These are phyloP conservation scores for Linyphia triangularis DNA, from an alignment of 2,888 invertebrate species.

Conservation along the genomic window DNA sequence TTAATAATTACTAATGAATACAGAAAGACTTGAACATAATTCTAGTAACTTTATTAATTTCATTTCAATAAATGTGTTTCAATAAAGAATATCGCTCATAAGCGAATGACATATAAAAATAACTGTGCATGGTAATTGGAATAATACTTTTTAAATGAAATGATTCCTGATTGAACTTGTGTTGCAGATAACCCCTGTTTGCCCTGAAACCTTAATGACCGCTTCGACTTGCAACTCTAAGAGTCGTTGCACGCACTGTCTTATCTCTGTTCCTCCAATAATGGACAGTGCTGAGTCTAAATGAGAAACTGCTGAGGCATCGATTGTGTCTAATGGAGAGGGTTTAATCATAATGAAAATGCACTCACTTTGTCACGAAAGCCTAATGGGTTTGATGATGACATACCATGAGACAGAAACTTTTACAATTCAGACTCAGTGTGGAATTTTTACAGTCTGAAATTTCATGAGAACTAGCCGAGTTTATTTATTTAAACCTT, in stretches of 20 bases:
- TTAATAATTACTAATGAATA: too few relatives aligned
- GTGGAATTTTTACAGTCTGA: not conserved
- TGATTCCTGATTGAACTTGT: too few relatives aligned
- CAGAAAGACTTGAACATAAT: too few relatives aligned
- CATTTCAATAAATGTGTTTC: too few relatives aligned
- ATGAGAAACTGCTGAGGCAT: not conserved
- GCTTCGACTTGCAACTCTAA: not conserved
- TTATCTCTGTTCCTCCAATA: not conserved
- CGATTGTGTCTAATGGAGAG: not conserved
- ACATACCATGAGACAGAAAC: not conserved
- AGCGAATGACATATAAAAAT: too few relatives aligned
- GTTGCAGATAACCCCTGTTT: not conserved
- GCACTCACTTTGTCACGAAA: not conserved
- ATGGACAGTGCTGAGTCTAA: not conserved
- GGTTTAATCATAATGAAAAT: not conserved
- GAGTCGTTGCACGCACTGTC: not conserved
- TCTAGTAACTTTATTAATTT: too few relatives aligned
- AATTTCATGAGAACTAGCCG: too few relatives aligned
- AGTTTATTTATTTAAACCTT: too few relatives aligned
- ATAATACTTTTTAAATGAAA: too few relatives aligned
- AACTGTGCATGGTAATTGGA: too few relatives aligned
- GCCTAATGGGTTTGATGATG: too few relatives aligned
- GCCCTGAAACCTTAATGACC: not conserved
- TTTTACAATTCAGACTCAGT: not conserved
- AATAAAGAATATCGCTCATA: too few relatives aligned